Conservation (phyloP, 2,113 vertebrate species). For the Asarcornis scutulata region DNA sequence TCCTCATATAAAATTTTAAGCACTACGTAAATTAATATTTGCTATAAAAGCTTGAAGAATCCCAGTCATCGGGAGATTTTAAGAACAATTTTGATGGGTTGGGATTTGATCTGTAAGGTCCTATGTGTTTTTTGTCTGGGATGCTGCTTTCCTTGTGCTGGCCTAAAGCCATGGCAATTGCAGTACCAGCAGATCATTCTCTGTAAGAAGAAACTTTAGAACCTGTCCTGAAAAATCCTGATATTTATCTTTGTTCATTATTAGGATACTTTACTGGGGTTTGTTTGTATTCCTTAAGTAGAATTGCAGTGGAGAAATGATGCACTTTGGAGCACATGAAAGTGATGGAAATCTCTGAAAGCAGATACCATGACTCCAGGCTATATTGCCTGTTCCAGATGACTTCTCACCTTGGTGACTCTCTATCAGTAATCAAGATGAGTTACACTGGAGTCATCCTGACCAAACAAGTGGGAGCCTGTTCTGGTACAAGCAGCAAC, state of each 20-base stretch:
- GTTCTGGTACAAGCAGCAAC: not conserved
- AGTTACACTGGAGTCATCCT: not conserved
- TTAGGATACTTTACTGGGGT: not conserved
- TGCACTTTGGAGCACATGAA: not conserved
- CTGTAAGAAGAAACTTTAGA: not conserved
- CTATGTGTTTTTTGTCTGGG: not conserved
- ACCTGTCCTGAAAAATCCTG: not conserved
- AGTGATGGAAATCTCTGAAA: not conserved
- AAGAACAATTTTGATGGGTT: not conserved
- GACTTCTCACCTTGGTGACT: not conserved
- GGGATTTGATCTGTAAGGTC: not conserved
- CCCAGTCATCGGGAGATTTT: not conserved
- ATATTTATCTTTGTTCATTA: not conserved
- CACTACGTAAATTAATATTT: not conserved
- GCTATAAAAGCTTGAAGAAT: not conserved
- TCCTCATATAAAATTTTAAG: not conserved
- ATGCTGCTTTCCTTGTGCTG: not conserved
- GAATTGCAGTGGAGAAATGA: not conserved
- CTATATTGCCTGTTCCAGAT: not conserved
- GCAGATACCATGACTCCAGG: not conserved
- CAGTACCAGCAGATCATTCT: not conserved
- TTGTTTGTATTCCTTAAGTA: not conserved
- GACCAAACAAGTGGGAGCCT: not conserved
- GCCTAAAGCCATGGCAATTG: not conserved
- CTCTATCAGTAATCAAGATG: not conserved